Conservation (phyloP, 2,797 vertebrate species). For the Lithobates sylvaticus region DNA sequence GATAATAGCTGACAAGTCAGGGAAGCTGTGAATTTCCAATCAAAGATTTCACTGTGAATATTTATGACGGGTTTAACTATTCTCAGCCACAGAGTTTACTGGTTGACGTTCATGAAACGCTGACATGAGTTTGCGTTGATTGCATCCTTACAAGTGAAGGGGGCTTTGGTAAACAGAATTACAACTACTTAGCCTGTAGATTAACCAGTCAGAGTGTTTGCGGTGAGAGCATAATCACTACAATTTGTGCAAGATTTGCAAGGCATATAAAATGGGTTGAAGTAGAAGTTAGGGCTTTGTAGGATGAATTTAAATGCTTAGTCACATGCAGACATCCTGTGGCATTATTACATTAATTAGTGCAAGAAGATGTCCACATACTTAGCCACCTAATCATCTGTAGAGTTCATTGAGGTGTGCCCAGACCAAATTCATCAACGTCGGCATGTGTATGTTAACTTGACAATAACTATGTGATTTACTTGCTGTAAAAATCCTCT, state of each 20-base stretch:
- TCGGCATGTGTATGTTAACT: too few species aligned
- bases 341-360: too few species aligned
- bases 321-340: too few species aligned
- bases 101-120: slow-evolving; percentile 46
- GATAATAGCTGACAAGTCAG: slow-evolving; percentile 35
- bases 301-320: too few species aligned
- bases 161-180: slow-evolving; percentile 51
- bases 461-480: too few species aligned
- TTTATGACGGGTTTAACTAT: slow-evolving; percentile 49
- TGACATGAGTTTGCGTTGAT: slow-evolving; percentile 28
- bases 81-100: slow-evolving; percentile 46
- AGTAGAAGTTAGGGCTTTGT: background rate
- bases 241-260: slow-evolving; percentile 39
- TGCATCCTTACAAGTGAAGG: slow-evolving; percentile 34
- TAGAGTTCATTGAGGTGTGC: too few species aligned
- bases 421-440: too few species aligned
- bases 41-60: slow-evolving; percentile 47
- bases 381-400: too few species aligned
- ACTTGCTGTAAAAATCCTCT: too few species aligned
- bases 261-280: slow-evolving; percentile 1
- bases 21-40: slow-evolving; percentile 47
- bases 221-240: slow-evolving; percentile 49
- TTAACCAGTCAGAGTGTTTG: slow-evolving; percentile 35
- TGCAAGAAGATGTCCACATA: too few species aligned
- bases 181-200: slow-evolving; percentile 36